These are phyloP conservation scores for Planiliza haematocheilus DNA, from an alignment of 2,113 vertebrate species.

Conservation along the genomic window DNA sequence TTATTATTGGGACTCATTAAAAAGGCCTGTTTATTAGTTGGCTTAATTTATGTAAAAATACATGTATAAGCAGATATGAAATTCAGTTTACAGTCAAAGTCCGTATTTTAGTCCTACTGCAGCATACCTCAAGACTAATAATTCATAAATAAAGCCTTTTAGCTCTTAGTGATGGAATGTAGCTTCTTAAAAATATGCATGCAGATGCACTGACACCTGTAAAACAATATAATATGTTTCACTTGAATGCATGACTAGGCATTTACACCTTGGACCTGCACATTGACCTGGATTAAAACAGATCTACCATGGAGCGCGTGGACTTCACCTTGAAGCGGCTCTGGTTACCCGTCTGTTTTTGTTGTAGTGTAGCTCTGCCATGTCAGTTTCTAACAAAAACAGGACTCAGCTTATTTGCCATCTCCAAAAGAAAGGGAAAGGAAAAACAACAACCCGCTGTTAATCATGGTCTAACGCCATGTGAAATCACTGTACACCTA, in stretches of 20 bases:
- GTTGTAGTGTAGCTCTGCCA: neutral
- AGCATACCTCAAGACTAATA: too few species aligned
- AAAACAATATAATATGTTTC: neutral
- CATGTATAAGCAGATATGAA: too few species aligned
- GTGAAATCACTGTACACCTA: slow-evolving; percentile 60
- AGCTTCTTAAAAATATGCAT: neutral
- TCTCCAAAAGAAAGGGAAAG: slow-evolving; percentile 32
- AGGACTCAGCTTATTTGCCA: slow-evolving; percentile 17
- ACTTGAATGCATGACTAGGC: neutral
- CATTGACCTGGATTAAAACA: neutral
- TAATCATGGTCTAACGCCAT: slow-evolving; percentile 51
- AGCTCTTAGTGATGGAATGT: too few species aligned
- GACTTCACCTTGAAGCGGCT: slow-evolving; percentile 14
- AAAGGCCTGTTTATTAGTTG: too few species aligned
- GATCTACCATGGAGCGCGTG: too few species aligned
- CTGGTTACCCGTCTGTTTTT: neutral
- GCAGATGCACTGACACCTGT: neutral
- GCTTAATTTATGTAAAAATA: too few species aligned
- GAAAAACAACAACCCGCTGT: slow-evolving; percentile 24
- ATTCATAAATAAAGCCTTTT: too few species aligned
- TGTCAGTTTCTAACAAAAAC: slow-evolving; percentile 15
- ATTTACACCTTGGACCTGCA: neutral
- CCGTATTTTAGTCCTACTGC: too few species aligned
- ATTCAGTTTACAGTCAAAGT: too few species aligned
- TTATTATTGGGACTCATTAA: too few species aligned